Evolutionary conservation across 2,888 invertebrate genomes (phyloP), one percentile per base, ranked within the genome.

Genomic region (Agrochola litura): DNA sequence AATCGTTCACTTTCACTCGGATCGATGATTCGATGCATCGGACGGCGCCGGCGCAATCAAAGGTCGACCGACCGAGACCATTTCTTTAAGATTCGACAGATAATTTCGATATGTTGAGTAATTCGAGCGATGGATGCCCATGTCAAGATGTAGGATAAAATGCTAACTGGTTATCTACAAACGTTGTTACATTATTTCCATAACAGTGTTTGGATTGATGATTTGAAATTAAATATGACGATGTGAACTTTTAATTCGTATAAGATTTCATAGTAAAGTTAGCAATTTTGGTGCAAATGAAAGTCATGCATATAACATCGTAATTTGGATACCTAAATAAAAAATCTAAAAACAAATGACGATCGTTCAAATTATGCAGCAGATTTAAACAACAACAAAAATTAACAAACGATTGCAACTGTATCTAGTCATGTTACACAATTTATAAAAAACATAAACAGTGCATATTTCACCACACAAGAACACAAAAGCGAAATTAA

Each of bases 1-100:
- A 95, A 95, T 94, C 90, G 91, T 86, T 83, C 90, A 95, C 96
- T 96, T 96, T 96, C 96, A 94, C 96, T 94, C 88, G 83, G 82
- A 90, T 88, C 90, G 92, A 90, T 92, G 92, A 92, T 92, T 91
- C 91, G 89, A 90, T 92, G 92, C 92, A 93, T 91, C 91, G 89
- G 82, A 73, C 74, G 73, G 90, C 90, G 89, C 89, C 87, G 85
- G 89, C 87, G 91, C 92, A 92, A 92, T 92, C 92, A 92, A 91
- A 92, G 91, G 89, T 90, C 90, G 90, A 82, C 88, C 89, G 90
- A 89, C 89, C 91, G 91, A 88, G 85, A 90, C 91, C 89, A 88
- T 89, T 91, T 89, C 90, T 88, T 90, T 83, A 82, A 91, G 88
- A 87, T 84, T 87, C 87, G 86, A 88, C 89, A 77, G 86, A 86